Percentiles rank a stretch among this genome's conserved stretches.
Conservation (phyloP, 2,888 invertebrate species). For the Lomographa bimaculata region DNA sequence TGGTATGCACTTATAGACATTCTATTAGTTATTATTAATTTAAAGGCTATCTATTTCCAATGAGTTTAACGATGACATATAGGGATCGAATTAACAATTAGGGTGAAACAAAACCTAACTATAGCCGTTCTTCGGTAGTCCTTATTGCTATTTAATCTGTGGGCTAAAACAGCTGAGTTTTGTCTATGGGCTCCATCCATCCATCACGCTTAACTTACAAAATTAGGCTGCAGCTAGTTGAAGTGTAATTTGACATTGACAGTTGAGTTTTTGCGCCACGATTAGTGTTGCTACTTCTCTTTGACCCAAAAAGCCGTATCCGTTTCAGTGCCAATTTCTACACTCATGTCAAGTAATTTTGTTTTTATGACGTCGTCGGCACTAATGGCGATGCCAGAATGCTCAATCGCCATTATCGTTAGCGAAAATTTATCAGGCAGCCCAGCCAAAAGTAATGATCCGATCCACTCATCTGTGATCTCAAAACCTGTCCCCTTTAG, state of each 20-base stretch:
- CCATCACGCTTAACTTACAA: too few species aligned
- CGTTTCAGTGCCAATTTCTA: conserved; percentile 1
- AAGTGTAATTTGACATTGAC: conserved; percentile 1
- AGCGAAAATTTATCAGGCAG: too few species aligned
- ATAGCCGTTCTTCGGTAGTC: too few species aligned
- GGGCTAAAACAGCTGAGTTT: too few species aligned
- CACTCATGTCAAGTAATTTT: conserved; percentile 2
- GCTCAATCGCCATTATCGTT: neutral
- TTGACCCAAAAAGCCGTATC: neutral
- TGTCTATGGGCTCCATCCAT: too few species aligned
- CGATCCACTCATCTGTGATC: conserved; percentile 1
- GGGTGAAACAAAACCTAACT: too few species aligned
- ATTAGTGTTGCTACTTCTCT: conserved; percentile 1
- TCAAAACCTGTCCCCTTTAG: conserved; percentile 2
- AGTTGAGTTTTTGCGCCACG: neutral
- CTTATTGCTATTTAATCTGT: too few species aligned
- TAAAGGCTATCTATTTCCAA: too few species aligned
- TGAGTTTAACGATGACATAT: too few species aligned
- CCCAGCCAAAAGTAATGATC: neutral
- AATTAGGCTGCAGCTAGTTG: neutral
- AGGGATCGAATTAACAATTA: too few species aligned
- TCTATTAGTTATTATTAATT: too few species aligned
- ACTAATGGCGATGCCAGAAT: neutral
- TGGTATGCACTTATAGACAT: too few species aligned
- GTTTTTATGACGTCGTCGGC: neutral